A percentile compares a stretch with the other conserved stretches of the same genome.
Evolutionary conservation across 2,888 invertebrate species (phyloP).

Genomic region (Terebella lapidaria): DNA sequence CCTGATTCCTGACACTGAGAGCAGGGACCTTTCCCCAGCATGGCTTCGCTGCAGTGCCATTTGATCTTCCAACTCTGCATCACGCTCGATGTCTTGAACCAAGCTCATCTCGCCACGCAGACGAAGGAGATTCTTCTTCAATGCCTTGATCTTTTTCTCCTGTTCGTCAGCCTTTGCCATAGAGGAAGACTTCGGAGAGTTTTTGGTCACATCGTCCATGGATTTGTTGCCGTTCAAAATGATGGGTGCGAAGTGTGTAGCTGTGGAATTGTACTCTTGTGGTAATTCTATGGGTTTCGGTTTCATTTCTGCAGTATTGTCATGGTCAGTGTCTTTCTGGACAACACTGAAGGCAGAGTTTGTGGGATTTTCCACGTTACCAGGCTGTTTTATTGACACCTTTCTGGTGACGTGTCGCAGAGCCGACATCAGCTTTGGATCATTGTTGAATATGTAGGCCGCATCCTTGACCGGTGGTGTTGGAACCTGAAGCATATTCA

Average conservation of each 20-base stretch:
- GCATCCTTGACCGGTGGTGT: not conserved
- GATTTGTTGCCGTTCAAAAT: conserved; percentile 2
- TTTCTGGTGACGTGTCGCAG: conserved; percentile 12
- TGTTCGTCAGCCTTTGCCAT: conserved; percentile 6
- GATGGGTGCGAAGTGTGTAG: conserved; percentile 49
- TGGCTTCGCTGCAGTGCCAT: not conserved
- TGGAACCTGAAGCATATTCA: not conserved
- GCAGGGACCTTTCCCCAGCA: no score
- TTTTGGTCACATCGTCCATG: not conserved
- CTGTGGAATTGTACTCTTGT: conserved; percentile 39
- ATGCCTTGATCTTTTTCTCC: conserved; percentile 39
- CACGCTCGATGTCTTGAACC: conserved; percentile 33
- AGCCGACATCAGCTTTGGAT: conserved; percentile 11
- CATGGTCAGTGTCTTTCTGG: not conserved
- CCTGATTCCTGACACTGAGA: no score
- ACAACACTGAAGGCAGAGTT: not conserved
- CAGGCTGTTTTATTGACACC: not conserved
- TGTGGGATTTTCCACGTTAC: no score
- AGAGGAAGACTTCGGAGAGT: not conserved
- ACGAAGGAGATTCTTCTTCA: conserved; percentile 41
- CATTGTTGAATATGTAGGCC: conserved; percentile 3
- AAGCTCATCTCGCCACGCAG: conserved; percentile 26
- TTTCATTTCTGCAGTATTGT: not conserved
- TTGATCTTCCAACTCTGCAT: conserved; percentile 10
- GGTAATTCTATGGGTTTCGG: conserved; percentile 14